These are phyloP conservation scores for Diachrysia chrysitis DNA, from an alignment of 2,888 invertebrate genomes.

Conservation along the genomic window DNA sequence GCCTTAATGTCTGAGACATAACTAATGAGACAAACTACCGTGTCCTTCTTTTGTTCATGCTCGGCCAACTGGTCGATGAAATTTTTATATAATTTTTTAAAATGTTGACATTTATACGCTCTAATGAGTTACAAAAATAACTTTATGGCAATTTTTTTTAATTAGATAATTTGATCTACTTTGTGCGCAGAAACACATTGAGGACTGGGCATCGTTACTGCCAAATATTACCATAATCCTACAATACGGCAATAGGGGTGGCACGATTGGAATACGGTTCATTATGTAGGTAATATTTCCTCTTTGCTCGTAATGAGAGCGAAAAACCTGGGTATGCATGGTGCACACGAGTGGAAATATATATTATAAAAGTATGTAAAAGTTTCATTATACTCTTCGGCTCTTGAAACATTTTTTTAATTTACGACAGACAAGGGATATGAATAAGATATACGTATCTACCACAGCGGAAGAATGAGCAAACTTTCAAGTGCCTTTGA, in stretches of 20 bases:
- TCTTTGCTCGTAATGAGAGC: conserved; percentile 59
- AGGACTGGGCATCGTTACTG: conserved; percentile 9
- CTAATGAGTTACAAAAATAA: not conserved
- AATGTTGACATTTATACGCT: not conserved
- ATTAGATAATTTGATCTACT: not conserved
- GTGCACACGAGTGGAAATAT: conserved; percentile 41
- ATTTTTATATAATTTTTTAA: conserved; percentile 3
- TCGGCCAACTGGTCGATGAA: conserved; percentile 10
- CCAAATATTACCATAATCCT: conserved; percentile 73
- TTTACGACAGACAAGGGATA: conserved; percentile 32
- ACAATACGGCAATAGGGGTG: conserved; percentile 69
- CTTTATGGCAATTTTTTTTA: not conserved
- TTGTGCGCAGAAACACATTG: not conserved
- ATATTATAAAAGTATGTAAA: conserved; percentile 27
- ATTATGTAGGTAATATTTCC: conserved; percentile 66
- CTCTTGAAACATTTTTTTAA: conserved; percentile 45
- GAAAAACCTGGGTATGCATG: conserved; percentile 49
- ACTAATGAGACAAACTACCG: conserved; percentile 42
- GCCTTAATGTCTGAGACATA: conserved; percentile 25
- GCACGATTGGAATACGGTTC: conserved; percentile 67
- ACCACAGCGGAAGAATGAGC: conserved; percentile 62
- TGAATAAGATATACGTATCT: conserved; percentile 49
- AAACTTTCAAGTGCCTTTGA: conserved; percentile 66
- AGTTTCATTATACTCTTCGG: conserved; percentile 42
- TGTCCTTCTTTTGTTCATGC: conserved; percentile 33